Evolutionary conservation across 2,113 vertebrate genomes (phyloP).

Genomic region (Pseudorhombus dupliciocellatus): DNA sequence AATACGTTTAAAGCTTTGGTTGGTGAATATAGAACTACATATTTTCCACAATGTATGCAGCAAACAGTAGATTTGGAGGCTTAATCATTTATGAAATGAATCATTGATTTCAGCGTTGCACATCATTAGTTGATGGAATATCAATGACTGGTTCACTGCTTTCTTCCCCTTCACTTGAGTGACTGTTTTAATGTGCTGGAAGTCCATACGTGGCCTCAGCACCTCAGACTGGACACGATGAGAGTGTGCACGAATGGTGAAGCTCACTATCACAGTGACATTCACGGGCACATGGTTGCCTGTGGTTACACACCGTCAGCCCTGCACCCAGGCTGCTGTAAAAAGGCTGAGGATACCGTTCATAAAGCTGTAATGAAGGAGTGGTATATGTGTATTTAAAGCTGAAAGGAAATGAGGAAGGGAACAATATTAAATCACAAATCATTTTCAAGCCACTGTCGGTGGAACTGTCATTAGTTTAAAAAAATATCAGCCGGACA

Average conservation of each 20-base stretch:
- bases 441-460: too few relatives aligned
- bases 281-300: slow-evolving; percentile 13
- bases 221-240: slow-evolving; percentile 22
- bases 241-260: slow-evolving; percentile 25
- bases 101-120: too few relatives aligned
- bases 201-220: slow-evolving; percentile 15
- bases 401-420: not conserved
- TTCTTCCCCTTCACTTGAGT: slow-evolving; percentile 5
- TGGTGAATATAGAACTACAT: too few relatives aligned
- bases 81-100: too few relatives aligned
- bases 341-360: not conserved
- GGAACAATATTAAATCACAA: too few relatives aligned
- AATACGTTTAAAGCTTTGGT: too few relatives aligned
- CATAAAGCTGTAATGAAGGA: not conserved
- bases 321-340: not conserved
- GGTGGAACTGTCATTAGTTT: too few relatives aligned
- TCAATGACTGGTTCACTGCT: not conserved
- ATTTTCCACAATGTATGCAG: too few relatives aligned
- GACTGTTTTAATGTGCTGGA: slow-evolving; percentile 1
- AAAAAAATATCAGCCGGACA: too few relatives aligned
- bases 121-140: not conserved
- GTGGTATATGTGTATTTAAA: not conserved
- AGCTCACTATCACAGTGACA: slow-evolving; percentile 23
- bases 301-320: not conserved
- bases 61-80: too few relatives aligned